Base-by-base conservation (phyloP, 2,113 vertebrate genomes). In the Melanostigma gelatinosum region DNA sequence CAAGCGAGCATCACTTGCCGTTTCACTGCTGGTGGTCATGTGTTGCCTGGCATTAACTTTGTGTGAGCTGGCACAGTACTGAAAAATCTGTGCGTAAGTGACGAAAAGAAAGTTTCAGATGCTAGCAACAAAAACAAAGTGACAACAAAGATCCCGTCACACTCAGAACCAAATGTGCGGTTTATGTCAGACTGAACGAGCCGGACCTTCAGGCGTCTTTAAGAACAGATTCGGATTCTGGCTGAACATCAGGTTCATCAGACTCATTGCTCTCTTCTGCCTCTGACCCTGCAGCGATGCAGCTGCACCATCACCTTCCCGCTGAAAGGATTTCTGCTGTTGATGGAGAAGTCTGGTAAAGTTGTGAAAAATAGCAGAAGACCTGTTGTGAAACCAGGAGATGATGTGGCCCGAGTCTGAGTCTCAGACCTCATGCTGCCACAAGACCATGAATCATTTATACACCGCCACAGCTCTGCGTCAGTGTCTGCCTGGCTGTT, bases 361-460 rank as follows among this genome's bases (percentile, higher is more conserved):
- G 27, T 24, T 34, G 44, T 71, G 83, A 85, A 42, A 71, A 79
- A 82, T 57, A 65, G 52, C 72, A 57, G 60, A n/a, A 87, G 36
- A 63, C n/a, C 70, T 68, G 48, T 1, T 46, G 54, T 42, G 42
- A 52, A 74, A 46, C 24, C 27, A 32, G 32, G 75, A 79, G 63
- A 67, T 69, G 80, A 84, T 79, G 77, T 52, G 67, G 65, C 61
- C 81, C n/a, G 44, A 3, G 8, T 38, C 42, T 40, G 22, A 76
- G 58, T 55, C 74, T 71, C 32, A 54, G 84, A 83, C 81, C 40
- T 70, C 90, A 77, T 65, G 75, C 85, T 84, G 82, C 72, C 72
- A 6, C 40, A 29, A 16, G 65, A 58, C 66, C 79, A 72, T 85
- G 77, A 87, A 86, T 90, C 85, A 88, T 75, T 50, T 79, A 80